Base-by-base conservation (phyloP, 1,140 invertebrate genomes). In the Tetranychus urticae region DNA sequence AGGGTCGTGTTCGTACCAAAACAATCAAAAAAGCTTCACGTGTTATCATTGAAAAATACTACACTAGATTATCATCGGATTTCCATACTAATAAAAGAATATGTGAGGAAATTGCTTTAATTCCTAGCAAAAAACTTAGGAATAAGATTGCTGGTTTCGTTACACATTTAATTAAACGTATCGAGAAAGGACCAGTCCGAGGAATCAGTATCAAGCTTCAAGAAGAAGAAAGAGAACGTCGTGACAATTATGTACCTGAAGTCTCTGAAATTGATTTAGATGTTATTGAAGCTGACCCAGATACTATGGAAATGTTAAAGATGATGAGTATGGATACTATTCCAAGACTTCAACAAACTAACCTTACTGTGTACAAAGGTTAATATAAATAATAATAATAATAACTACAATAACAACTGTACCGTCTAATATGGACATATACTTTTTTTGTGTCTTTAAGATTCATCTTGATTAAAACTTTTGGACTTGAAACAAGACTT, bases 131-230 rank as follows among this genome's bases (percentile, higher is more conserved):
- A 76, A 85, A 88, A 63, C 77, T 99, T 59, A 81, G 93, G 67
- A 99, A 99, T 74, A 94, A 96, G 77, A 96, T 99, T 74, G 93
- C 94, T 73, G 94, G 94, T 62, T 98, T 96, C 75, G 86, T 97
- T 42, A 99, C 94, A 63, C 93, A 97, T 78, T 82, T 99, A 74
- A 98, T 98, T 93, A 94, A 94, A 71, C 82, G 93, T 70, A 83
- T 98, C 66, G 84, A 92, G 68, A 84, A 88, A 71, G 92, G 89
- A 35, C 88, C 90, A 72, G 93, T 98, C 6, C 80, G 92, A 71
- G 93, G 94, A 67, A 97, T 99, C 74, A 97, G 92, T 67, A 97
- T 97, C 71, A 97, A 97, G 73, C 78, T 98, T 59, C 94, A 98
- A 76, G 93, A 99, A 74, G 93, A 98, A 74, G 94, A 98, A 75